Base-by-base conservation (phyloP, 2,888 invertebrate species). In the Caenorhabditis plicata region DNA sequence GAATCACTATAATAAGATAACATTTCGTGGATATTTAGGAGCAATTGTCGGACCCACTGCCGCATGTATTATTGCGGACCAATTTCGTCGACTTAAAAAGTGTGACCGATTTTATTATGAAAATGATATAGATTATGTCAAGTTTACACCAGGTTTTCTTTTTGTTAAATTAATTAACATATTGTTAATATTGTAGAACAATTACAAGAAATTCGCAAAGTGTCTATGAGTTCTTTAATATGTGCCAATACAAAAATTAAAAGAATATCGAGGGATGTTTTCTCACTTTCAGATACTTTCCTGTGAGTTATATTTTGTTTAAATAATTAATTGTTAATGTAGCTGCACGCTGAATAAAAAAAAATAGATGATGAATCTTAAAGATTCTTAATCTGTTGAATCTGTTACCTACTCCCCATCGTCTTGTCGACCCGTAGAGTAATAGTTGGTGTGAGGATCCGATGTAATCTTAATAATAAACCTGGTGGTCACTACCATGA, bases 11-110 rank as follows among this genome's bases (percentile, higher is more conserved):
- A n/a, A n/a, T n/a, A n/a, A n/a, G n/a, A n/a, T n/a, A n/a, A n/a
- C n/a, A n/a, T n/a, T n/a, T n/a, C n/a, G n/a, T n/a, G n/a, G n/a
- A n/a, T n/a, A n/a, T n/a, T n/a, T n/a, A n/a, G n/a, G n/a, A n/a
- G 94, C 71, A 2, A 60, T 80, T 0, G 90, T 95, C 0, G 95
- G 95, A 2, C 94, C 94, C 0, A 94, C 94, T 0, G 90, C 95
- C 79, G 91, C 92, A 19, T 87, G 87, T 89, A 90, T 96, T 74
- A 91, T 96, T 71, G 94, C 91, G 45, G 89, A 90, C 42, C 95
- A 95, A 83, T 80, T 80, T 56, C 54, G 60, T 19, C 56, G 79
- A 23, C 48, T 77, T 47, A 77, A 77, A 48, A 91, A 91, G 79
- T 95, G 95, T 78, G 96, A 96, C 84, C 86, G 95, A 72, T 94